Conservation (phyloP, 2,797 vertebrate genomes). For the Helicolenus hilgendorfi region DNA sequence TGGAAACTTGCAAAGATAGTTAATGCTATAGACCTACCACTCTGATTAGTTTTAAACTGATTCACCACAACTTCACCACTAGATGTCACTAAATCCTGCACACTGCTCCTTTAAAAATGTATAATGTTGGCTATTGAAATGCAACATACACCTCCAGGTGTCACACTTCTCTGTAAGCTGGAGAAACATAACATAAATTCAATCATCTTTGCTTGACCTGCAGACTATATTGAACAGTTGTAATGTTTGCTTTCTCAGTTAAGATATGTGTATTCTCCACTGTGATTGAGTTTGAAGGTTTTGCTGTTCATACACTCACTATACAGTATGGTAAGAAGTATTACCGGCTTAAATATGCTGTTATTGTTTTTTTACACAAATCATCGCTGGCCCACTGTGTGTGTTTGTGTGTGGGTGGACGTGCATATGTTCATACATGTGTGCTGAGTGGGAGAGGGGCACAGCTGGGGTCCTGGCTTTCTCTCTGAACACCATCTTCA, state of each 20-base stretch:
- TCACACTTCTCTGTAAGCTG: background rate
- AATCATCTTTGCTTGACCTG: background rate
- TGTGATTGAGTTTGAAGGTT: background rate
- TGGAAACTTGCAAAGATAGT: too few relatives aligned
- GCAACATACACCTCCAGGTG: background rate
- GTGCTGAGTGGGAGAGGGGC: slow-evolving; percentile 76
- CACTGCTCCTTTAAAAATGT: background rate
- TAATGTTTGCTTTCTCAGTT: background rate
- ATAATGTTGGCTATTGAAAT: background rate
- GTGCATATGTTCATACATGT: slow-evolving; percentile 74
- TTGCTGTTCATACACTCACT: background rate
- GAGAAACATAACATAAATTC: background rate
- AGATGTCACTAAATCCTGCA: too few relatives aligned
- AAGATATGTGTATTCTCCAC: background rate
- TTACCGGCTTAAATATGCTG: background rate
- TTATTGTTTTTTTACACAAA: background rate
- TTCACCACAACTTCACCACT: too few relatives aligned
- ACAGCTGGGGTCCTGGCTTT: slow-evolving; percentile 72
- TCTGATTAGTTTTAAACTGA: too few relatives aligned
- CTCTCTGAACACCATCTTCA: slow-evolving; percentile 62
- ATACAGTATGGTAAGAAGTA: background rate
- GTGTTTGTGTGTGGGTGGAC: slow-evolving; percentile 69
- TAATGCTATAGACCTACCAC: too few relatives aligned
- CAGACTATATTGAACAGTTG: background rate
- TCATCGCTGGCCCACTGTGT: slow-evolving; percentile 24